Percentiles rank a stretch among this genome's conserved stretches.
Conservation (phyloP, 2,113 vertebrate species). For the Bubo blakistoni region DNA sequence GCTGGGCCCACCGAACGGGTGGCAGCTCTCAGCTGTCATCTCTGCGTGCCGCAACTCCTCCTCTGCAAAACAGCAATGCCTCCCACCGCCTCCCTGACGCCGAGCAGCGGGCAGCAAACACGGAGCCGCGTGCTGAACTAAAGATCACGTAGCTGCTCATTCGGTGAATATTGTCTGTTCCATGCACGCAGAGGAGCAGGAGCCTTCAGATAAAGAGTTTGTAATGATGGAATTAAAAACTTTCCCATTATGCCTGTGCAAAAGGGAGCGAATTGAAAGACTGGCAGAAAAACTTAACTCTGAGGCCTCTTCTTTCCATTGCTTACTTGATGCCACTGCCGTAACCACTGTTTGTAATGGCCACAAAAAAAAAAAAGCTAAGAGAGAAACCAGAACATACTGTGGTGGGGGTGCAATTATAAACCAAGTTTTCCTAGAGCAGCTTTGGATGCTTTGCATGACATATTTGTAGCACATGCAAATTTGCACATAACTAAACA, state of each 20-base stretch:
- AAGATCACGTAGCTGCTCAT: rapidly evolving
- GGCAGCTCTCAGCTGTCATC: background rate
- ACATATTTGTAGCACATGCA: background rate
- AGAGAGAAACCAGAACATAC: background rate
- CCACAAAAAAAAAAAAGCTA: background rate
- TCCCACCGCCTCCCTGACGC: background rate
- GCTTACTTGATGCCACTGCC: background rate
- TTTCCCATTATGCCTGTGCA: background rate
- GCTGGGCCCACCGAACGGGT: background rate
- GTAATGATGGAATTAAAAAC: background rate
- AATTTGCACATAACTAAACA: background rate
- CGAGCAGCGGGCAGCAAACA: background rate
- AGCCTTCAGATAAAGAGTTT: background rate
- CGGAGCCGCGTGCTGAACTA: rapidly evolving
- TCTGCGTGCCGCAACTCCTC: background rate
- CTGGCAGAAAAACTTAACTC: background rate
- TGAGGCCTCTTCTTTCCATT: background rate
- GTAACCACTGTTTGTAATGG: rapidly evolving
- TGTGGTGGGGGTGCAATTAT: background rate
- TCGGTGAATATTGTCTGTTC: rapidly evolving
- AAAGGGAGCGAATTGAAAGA: rapidly evolving
- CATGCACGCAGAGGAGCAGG: rapidly evolving
- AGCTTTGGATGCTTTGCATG: background rate
- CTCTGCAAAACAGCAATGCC: background rate
- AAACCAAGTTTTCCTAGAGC: background rate